Conservation (phyloP, 1,140 invertebrate species). For the Diuraphis noxia region DNA sequence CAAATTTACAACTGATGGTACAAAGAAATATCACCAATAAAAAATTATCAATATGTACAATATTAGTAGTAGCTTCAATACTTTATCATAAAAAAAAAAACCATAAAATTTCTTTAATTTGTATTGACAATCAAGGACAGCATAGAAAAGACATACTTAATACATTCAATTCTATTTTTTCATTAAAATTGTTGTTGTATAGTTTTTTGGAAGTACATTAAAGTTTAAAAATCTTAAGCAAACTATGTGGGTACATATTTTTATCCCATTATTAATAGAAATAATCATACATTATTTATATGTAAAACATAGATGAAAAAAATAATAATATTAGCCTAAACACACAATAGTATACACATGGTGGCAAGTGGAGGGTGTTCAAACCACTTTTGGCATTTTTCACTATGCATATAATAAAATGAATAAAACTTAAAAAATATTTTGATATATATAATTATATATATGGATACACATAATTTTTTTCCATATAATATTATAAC, state of each 20-base stretch:
- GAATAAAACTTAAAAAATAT: too few species aligned
- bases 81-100: neutral
- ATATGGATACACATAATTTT: too few species aligned
- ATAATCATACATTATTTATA: too few species aligned
- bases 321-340: too few species aligned
- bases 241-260: neutral
- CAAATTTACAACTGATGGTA: neutral
- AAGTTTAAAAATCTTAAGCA: neutral
- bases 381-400: too few species aligned
- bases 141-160: neutral
- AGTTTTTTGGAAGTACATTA: neutral
- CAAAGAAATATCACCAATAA: slow-evolving; percentile 9
- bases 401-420: too few species aligned
- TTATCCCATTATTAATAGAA: neutral
- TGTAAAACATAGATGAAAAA: too few species aligned
- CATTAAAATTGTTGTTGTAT: neutral
- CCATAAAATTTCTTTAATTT: neutral
- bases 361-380: too few species aligned
- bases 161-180: neutral
- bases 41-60: neutral
- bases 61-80: neutral
- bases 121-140: neutral
- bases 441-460: too few species aligned
- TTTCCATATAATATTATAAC: too few species aligned
- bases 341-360: too few species aligned